Evolutionary conservation across 2,797 vertebrate genomes (phyloP), one percentile per base, ranked within the genome.

Genomic region (Siniperca scherzeri): DNA sequence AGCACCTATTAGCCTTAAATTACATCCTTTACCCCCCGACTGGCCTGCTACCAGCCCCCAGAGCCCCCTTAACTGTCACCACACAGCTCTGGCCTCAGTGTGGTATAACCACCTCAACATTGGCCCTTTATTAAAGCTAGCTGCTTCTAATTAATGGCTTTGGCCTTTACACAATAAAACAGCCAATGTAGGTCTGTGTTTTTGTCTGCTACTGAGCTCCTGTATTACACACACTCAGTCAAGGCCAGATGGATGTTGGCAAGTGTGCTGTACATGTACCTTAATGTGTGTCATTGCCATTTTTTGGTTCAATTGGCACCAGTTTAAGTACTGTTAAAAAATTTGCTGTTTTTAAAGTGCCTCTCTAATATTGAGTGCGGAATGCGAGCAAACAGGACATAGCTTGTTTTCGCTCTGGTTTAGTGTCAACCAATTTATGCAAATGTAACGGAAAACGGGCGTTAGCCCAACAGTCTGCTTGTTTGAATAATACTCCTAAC

Each of bases 1-100:
- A 80, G 89, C 88, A 88, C 84, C 85, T 87, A 90, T 93, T 91
- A 92, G 84, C 92, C 88, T 91, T 91, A 92, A 95, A 93, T 94
- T 91, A 92, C 83, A 83, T 76, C 90, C 70, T 76, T 85, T 57
- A 36, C 57, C 70, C 75, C 59, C 69, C 61, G 17, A 17, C 68
- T 67, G 38, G 60, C 36, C 73, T 77, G 36, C 80, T 81, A 81
- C 75, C 70, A 66, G 65, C 88, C 88, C 88, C 83, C 27, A 80
- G 73, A 88, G 78, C 87, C 82, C 89, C 84, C 77, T 88, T 93
- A 93, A 90, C 87, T 92, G 94, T 93, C 93, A 89, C 70, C 84
- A 64, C 70, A 68, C 73, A 88, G 80, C 84, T 50, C 77, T 42
- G 81, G 70, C 74, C 87, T 86, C 70, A 33, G 74, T 79, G 83